Evolutionary conservation across 2,888 invertebrate genomes (phyloP).

Genomic region (Microplitis manilae): DNA sequence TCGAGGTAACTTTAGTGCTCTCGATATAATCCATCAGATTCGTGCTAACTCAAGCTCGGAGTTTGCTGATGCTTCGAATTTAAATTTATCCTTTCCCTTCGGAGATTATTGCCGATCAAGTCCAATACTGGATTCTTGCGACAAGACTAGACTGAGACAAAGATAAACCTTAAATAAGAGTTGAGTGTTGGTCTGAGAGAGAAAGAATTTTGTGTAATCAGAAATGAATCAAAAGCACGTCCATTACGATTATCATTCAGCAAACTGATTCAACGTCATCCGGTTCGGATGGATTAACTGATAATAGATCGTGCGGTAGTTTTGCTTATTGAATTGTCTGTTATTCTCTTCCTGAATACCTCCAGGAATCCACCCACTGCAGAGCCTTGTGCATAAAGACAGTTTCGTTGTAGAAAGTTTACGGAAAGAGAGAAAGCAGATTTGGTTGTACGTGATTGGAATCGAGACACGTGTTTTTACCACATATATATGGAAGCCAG

Average conservation of each 20-base stretch:
- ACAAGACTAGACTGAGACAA: background rate
- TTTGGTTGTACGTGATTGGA: slow-evolving; percentile 55
- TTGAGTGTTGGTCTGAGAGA: background rate
- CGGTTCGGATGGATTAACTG: background rate
- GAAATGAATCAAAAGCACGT: slow-evolving; percentile 1
- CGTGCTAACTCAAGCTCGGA: slow-evolving; percentile 9
- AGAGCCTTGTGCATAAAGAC: background rate
- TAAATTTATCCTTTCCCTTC: slow-evolving; percentile 12
- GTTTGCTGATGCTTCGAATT: slow-evolving; percentile 5
- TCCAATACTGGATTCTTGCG: background rate
- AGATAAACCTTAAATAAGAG: background rate
- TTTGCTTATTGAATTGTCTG: slow-evolving; percentile 1
- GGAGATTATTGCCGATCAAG: slow-evolving; percentile 13
- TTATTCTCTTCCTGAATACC: background rate
- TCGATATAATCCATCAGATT: slow-evolving; percentile 20
- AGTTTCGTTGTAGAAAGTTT: slow-evolving; percentile 34
- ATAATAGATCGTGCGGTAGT: background rate
- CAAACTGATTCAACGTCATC: background rate
- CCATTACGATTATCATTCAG: background rate
- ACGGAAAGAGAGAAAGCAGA: slow-evolving; percentile 54
- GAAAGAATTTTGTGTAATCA: background rate
- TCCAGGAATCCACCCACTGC: slow-evolving; percentile 1
- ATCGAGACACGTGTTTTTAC: slow-evolving; percentile 39
- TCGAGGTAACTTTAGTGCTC: background rate
- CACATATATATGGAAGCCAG: background rate